phyloP scores from a whole-genome alignment of 2,888 invertebrate genomes.

The Parascotia fuliginaria region DNA sequence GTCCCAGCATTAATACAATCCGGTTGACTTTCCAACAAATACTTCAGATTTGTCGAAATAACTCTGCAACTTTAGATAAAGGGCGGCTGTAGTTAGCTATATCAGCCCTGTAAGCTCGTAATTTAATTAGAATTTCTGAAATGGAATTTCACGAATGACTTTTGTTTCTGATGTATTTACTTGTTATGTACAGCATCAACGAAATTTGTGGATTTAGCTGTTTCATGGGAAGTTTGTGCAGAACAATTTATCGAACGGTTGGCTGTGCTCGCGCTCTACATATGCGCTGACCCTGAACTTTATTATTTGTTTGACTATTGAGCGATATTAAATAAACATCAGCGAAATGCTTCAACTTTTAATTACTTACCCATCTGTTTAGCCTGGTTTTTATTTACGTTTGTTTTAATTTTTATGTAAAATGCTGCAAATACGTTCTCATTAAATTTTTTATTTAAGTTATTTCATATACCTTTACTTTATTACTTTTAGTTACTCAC shows the following conservation, averaged over 20 bases:
- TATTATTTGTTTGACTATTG: slow-evolving; percentile 54
- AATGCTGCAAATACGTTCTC: slow-evolving; percentile 25
- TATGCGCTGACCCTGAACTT: slow-evolving; percentile 28
- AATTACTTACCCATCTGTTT: slow-evolving; percentile 53
- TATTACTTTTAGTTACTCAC: too few species aligned
- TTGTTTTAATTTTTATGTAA: slow-evolving; percentile 48
- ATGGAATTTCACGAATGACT: slow-evolving; percentile 73
- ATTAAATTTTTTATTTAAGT: slow-evolving; percentile 36
- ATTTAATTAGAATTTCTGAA: slow-evolving; percentile 76
- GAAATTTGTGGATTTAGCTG: slow-evolving; percentile 47
- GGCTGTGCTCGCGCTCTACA: not conserved
- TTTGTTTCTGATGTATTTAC: slow-evolving; percentile 65
- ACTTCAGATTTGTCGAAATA: slow-evolving; percentile 73
- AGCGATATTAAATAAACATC: slow-evolving; percentile 56
- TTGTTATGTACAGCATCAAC: slow-evolving; percentile 53
- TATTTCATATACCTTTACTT: not conserved
- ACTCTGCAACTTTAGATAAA: slow-evolving; percentile 71
- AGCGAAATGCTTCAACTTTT: slow-evolving; percentile 55
- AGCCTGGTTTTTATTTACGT: slow-evolving; percentile 35
- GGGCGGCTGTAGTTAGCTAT: slow-evolving; percentile 64
- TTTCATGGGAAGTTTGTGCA: slow-evolving; percentile 48
- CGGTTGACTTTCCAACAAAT: slow-evolving; percentile 64
- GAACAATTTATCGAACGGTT: slow-evolving; percentile 54
- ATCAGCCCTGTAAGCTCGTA: slow-evolving; percentile 59
- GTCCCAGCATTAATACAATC: slow-evolving; percentile 54